These are phyloP conservation scores for cattle (Bos taurus) DNA, from an alignment of 2,113 vertebrate species.

Conservation along the genomic window ARS-UCD2.0 NC_037334.1:93255501-93256000, in stretches of 20 bases:
- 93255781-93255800: slow-evolving; percentile 94
- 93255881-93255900: slow-evolving; percentile 85
- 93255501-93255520: slow-evolving; percentile 55
- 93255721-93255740: slow-evolving; percentile 99
- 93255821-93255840: slow-evolving; percentile 95
- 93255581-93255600: slow-evolving; percentile 82
- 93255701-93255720: slow-evolving; percentile 94
- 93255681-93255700: slow-evolving; percentile 97
- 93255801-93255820: slow-evolving; percentile 98
- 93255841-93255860: slow-evolving; percentile 94
- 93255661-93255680: slow-evolving; percentile 92
- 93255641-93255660: slow-evolving; percentile 93
- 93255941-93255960: slow-evolving; percentile 86
- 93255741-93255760: slow-evolving; percentile 99
- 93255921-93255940: slow-evolving; percentile 88
- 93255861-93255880: slow-evolving; percentile 99
- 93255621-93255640: slow-evolving; percentile 88
- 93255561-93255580: slow-evolving; percentile 35
- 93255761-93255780: slow-evolving; percentile 99
- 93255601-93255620: slow-evolving; percentile 85
- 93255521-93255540: slow-evolving; percentile 56
- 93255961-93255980: slow-evolving; percentile 77
- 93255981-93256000: slow-evolving; percentile 51
- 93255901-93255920: slow-evolving; percentile 88
- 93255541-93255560: slow-evolving; percentile 21